These are phyloP conservation scores for Calyptomena viridis DNA, from an alignment of 2,113 vertebrate genomes.

Conservation along the genomic window DNA sequence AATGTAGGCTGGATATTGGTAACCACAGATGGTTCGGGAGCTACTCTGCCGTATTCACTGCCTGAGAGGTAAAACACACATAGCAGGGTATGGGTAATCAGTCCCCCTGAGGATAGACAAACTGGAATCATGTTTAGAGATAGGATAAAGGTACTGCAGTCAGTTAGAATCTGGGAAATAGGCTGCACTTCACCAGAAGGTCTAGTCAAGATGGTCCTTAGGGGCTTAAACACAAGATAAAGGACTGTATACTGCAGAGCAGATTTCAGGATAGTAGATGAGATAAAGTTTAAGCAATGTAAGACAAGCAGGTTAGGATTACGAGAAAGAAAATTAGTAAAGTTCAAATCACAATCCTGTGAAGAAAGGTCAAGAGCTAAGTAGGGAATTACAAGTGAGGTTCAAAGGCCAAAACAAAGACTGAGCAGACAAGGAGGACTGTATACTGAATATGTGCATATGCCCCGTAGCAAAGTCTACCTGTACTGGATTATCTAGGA, in stretches of 20 bases:
- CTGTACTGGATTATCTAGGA: background rate
- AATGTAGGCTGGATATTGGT: background rate
- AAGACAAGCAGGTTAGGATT: conserved; percentile 11
- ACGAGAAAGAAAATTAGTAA: background rate
- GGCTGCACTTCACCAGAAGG: background rate
- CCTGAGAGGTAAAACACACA: background rate
- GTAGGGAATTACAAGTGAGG: background rate
- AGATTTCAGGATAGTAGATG: background rate
- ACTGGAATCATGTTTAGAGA: background rate
- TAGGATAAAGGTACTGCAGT: background rate
- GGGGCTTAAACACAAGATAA: background rate
- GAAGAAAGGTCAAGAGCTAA: conserved; percentile 19
- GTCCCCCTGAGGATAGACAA: background rate
- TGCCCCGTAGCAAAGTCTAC: background rate
- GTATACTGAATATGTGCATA: background rate
- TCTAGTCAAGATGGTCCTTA: background rate
- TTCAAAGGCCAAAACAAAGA: conserved; percentile 9
- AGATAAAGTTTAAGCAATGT: background rate
- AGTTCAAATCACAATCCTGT: conserved; percentile 1
- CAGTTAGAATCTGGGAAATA: background rate
- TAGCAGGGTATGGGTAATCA: background rate
- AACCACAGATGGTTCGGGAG: background rate
- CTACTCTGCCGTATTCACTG: background rate
- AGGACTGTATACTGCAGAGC: background rate
- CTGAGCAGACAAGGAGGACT: background rate